Conservation (phyloP, 2,797 vertebrate species). For the Peromyscus attwateri region DNA sequence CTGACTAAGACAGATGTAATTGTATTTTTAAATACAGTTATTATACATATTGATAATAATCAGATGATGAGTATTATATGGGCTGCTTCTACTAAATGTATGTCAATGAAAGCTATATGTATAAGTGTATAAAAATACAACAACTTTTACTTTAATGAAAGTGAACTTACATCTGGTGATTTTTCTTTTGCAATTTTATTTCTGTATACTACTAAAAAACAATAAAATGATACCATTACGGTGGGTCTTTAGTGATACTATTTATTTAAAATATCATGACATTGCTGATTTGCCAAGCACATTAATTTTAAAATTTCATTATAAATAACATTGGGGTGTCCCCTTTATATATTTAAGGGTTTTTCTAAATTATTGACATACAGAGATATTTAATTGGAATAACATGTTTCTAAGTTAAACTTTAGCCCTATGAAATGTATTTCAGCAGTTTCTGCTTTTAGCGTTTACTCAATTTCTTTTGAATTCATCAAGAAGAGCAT, state of each 20-base stretch:
- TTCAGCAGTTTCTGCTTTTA: neutral
- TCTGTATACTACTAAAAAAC: neutral
- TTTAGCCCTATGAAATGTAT: neutral
- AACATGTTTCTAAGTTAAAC: conserved; percentile 10
- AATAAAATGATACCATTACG: neutral
- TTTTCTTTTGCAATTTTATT: neutral
- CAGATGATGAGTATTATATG: neutral
- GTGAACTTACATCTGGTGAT: neutral
- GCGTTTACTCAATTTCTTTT: neutral
- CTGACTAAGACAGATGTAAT: neutral
- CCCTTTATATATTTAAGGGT: neutral
- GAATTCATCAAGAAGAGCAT: neutral
- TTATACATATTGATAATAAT: neutral
- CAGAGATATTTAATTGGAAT: neutral
- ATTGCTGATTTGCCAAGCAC: neutral
- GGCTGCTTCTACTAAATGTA: neutral
- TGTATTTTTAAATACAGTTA: neutral
- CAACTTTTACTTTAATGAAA: neutral
- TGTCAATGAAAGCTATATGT: neutral
- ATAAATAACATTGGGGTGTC: neutral
- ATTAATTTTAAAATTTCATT: neutral
- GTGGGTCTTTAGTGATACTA: neutral
- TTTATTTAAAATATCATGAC: neutral
- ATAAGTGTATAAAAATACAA: neutral
- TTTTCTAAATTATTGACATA: neutral